Conservation (phyloP, 2,797 vertebrate species). For the Bovichtus variegatus region DNA sequence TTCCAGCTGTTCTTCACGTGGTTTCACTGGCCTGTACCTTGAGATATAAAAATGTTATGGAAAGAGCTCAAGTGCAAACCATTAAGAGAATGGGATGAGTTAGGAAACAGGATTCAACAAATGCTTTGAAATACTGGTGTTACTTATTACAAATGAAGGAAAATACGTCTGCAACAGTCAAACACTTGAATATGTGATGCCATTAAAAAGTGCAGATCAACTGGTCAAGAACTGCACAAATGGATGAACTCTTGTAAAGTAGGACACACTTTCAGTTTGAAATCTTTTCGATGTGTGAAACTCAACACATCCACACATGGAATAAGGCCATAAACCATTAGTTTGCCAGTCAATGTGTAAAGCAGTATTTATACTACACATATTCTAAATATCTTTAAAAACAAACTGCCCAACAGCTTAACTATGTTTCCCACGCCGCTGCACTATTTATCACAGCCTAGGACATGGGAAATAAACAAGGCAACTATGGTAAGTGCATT, state of each 20-base stretch:
- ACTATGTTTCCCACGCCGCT: not conserved
- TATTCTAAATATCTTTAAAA: too few relatives aligned
- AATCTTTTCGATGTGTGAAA: too few relatives aligned
- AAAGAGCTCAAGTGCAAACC: constrained; percentile 10
- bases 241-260: not conserved
- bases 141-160: not conserved
- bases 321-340: not conserved
- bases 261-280: not conserved
- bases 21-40: constrained; percentile 42
- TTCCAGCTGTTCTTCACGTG: constrained; percentile 11
- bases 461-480: constrained; percentile 3
- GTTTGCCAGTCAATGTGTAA: not conserved
- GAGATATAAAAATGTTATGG: constrained; percentile 10
- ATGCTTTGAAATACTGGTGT: constrained; percentile 3
- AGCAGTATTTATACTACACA: constrained; percentile 2
- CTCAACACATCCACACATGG: not conserved
- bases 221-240: constrained; percentile 8
- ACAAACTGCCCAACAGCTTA: too few relatives aligned
- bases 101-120: not conserved
- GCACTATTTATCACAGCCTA: not conserved
- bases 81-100: constrained; percentile 3
- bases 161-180: not conserved
- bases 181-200: not conserved
- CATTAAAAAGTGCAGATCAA: not conserved
- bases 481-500: constrained; percentile 51